Evolutionary conservation across 1,140 invertebrate genomes (phyloP).

Genomic region (Drosophila tsacasi): DNA sequence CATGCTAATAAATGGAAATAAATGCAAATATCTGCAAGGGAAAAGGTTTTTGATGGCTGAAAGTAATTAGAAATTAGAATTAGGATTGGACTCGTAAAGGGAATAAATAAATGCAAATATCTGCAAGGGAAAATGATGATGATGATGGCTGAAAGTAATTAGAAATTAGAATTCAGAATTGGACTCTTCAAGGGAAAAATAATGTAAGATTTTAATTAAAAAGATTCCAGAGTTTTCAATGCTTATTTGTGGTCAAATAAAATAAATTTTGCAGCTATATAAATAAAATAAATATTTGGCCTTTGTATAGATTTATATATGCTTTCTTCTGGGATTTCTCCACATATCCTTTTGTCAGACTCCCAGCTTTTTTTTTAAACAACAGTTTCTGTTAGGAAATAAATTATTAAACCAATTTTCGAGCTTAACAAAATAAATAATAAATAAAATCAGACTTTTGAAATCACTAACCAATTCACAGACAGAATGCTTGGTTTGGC

Average conservation of each 20-base stretch:
- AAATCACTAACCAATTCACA: conserved; percentile 16
- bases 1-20: background rate
- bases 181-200: background rate
- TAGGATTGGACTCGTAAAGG: background rate
- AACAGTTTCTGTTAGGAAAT: background rate
- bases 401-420: background rate
- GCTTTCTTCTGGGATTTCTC: background rate
- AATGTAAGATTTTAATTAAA: background rate
- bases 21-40: background rate
- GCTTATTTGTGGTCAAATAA: too few species aligned
- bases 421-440: background rate
- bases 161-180: background rate
- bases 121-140: background rate
- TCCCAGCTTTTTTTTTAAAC: too few species aligned
- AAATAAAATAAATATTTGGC: too few species aligned
- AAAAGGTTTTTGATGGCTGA: background rate
- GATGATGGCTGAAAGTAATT: background rate
- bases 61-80: background rate
- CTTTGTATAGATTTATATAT: too few species aligned
- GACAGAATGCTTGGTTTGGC: conserved; percentile 48
- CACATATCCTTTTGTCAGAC: too few species aligned
- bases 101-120: background rate
- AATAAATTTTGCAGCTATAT: too few species aligned
- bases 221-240: too few species aligned
- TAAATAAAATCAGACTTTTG: background rate